Evolutionary conservation across 1,140 invertebrate species (phyloP), one percentile per base, ranked within the genome.

Genomic region (Drosophila kanapiae): DNA sequence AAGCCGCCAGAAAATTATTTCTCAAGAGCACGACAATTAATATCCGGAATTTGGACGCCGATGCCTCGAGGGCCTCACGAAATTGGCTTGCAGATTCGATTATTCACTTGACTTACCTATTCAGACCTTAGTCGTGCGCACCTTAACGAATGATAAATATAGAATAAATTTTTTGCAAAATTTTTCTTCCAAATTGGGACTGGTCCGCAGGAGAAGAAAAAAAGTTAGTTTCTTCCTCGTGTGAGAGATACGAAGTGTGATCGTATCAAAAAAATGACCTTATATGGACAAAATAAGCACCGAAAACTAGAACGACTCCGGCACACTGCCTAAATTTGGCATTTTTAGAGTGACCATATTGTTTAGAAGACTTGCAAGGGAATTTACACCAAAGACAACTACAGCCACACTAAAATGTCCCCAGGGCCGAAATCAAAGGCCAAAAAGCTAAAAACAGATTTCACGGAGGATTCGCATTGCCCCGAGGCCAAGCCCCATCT

Each of bases 21-120:
- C 53, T 80, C 35, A 63, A 80, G 77, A 42, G 49, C 29, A 13
- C 14, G 38, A 18, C 38, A 75, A 62, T 76, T 62, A 81, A 81
- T 67, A 57, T 71, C 57, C 72, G 65, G 45, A n/a, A 18, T 43
- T 49, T 16, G 31, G 10, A 40, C 31, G n/a, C 18, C 35, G 18
- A 61, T 33, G 58, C 58, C 58, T 11, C 18, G 31, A 29, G 58
- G 43, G 29, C 6, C 31, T 9, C 3, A 33, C 13, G 29, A 13
- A 57, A 54, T 35, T 42, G 23, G 58, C 58, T 23, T 16, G 16
- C 29, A n/a, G 27, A 67, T 47, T 51, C 18, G 45, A 64, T 64
- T 65, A 58, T 58, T 18, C 29, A 16, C 42, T 48, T 16, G 8
- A 69, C 45, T 68, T 48, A 62, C 43, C 13, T 7, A 14, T 16